Evolutionary conservation across 2,888 invertebrate genomes (phyloP).

Genomic region (Schizaphis graminum): DNA sequence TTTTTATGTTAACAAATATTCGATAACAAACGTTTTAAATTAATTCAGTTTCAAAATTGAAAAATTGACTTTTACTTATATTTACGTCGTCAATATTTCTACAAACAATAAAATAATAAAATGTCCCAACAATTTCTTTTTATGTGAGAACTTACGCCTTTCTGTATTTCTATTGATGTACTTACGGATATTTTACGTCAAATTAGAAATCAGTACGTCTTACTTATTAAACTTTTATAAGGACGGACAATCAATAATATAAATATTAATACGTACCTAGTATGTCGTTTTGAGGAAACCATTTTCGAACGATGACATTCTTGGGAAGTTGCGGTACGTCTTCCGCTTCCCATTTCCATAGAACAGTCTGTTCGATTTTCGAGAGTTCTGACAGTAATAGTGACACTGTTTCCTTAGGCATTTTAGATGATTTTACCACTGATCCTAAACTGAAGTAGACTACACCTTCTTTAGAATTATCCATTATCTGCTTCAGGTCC

Average conservation of each 20-base stretch:
- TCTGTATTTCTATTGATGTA: not conserved
- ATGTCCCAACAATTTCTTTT: not conserved
- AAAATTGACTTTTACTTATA: not conserved
- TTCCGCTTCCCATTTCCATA: conserved; percentile 59
- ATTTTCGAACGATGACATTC: conserved; percentile 54
- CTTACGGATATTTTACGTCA: not conserved
- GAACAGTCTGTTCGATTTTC: conserved; percentile 54
- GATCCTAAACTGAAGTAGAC: conserved; percentile 61
- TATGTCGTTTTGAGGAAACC: conserved; percentile 60
- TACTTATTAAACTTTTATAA: not conserved
- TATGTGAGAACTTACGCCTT: not conserved
- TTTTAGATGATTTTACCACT: conserved; percentile 35
- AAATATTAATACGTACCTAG: conserved; percentile 18
- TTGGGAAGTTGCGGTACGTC: conserved; percentile 29
- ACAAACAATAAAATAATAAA: not conserved
- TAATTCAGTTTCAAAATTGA: not conserved
- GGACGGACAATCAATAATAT: not conserved
- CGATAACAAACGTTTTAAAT: not conserved
- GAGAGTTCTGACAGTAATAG: conserved; percentile 43
- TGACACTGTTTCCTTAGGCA: conserved; percentile 28
- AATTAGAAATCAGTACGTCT: not conserved
- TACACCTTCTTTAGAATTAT: conserved; percentile 22
- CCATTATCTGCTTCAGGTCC: conserved; percentile 47
- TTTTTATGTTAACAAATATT: not conserved
- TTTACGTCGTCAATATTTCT: not conserved